Evolutionary conservation across 1,140 invertebrate species (phyloP).

Genomic region (Listronotus oregonensis): DNA sequence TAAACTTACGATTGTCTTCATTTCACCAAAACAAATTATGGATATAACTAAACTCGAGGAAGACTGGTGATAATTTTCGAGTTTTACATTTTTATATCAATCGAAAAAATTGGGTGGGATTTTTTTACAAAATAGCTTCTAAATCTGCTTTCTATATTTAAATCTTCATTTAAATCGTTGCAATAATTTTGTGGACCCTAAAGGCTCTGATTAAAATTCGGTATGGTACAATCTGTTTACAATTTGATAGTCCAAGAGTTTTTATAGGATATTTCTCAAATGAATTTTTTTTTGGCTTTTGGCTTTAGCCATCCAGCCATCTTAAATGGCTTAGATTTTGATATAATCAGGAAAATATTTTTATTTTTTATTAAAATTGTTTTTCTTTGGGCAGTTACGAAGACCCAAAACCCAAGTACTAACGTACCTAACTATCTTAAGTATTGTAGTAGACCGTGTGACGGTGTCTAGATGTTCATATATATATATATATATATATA

Average conservation of each 20-base stretch:
- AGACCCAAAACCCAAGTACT: too few species aligned
- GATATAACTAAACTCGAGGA: conserved; percentile 11
- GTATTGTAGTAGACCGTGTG: too few species aligned
- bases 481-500: too few species aligned
- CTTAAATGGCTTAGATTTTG: too few species aligned
- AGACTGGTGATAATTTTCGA: conserved; percentile 20
- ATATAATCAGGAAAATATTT: too few species aligned
- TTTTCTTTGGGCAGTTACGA: too few species aligned
- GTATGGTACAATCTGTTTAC: background rate
- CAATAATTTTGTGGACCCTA: conserved; percentile 19
- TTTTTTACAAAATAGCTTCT: conserved; percentile 16
- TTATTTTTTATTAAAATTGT: too few species aligned
- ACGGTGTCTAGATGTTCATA: too few species aligned
- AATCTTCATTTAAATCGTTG: conserved; percentile 28
- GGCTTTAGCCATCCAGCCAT: too few species aligned
- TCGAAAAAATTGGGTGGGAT: conserved; percentile 7
- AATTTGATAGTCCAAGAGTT: background rate
- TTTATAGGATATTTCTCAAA: too few species aligned
- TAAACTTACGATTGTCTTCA: conserved; percentile 27
- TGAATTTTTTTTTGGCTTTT: too few species aligned
- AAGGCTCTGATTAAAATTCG: conserved; percentile 5
- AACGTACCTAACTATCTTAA: too few species aligned
- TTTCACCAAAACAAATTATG: conserved; percentile 1
- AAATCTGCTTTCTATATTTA: conserved; percentile 32
- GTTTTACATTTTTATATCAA: conserved; percentile 30